Base-by-base conservation (phyloP, 2,113 vertebrate genomes). In the Acanthisitta chloris region DNA sequence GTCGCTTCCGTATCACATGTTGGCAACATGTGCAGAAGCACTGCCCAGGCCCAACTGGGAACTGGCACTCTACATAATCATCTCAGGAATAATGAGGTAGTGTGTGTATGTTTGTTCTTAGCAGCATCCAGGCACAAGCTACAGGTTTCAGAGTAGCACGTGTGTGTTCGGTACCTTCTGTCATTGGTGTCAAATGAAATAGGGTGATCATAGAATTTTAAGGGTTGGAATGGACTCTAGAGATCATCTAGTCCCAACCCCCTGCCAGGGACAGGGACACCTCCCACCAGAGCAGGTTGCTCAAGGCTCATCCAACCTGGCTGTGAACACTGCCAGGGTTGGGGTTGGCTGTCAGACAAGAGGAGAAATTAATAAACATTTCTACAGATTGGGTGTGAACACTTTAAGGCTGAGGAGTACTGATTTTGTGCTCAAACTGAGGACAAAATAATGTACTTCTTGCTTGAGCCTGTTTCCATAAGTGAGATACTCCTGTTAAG, bases 1-100 rank as follows among this genome's bases (percentile, higher is more conserved):
- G 90, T 99, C 99, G 17, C 98, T 99, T 97, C 99, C 99, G 4
- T 99, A 99, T 96, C 99, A 99, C 97, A 99, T 99, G 99, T 95
- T 99, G 96, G 99, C 99, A 71, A 89, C 98, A 2, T 99, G 99
- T 97, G 98, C 99, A 70, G 99, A 99, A 97, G 99, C 98, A 6
- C 98, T 99, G 21, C 99, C 99, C 92, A 98, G 99, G 70, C 99
- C 99, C 34, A 99, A 97, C 97, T 99, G 99, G 99, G 99, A 99
- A 83, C 91, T 99, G 96, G 98, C 99, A 85, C 98, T 99, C 84
- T 99, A 99, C 97, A 97, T 99, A 93, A 97, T 98, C 87, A 99
- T 99, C 98, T 99, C 99, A 97, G 98, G 99, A 96, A 98, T 99
- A 91, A 99, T 99, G 99, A 99, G 99, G 99, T 99, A 96, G 67